Conservation (phyloP, 2,113 vertebrate species). For the Ailurus styani region DNA sequence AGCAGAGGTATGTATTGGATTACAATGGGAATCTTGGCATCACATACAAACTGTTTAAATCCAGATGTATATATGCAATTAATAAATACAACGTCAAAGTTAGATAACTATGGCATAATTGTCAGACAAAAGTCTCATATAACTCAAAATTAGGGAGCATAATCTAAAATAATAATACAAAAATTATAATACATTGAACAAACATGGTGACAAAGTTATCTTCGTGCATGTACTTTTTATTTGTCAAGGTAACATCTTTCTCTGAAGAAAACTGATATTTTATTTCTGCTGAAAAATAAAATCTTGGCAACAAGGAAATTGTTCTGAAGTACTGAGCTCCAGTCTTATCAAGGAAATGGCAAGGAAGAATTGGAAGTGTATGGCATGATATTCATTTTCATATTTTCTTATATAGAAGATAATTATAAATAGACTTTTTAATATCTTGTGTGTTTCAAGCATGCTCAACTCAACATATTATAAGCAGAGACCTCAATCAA, state of each 20-base stretch:
- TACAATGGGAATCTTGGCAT: background rate
- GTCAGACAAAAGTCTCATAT: background rate
- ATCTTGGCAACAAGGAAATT: background rate
- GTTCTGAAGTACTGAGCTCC: background rate
- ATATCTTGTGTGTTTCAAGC: background rate
- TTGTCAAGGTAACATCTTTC: background rate
- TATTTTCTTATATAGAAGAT: background rate
- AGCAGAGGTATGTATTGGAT: slow-evolving; percentile 16
- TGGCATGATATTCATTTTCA: background rate
- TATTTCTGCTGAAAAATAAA: slow-evolving; percentile 7
- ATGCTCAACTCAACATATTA: background rate
- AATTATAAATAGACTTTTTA: background rate
- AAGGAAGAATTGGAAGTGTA: background rate
- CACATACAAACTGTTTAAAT: background rate
- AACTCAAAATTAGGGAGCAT: background rate
- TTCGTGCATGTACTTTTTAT: background rate
- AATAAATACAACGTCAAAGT: background rate
- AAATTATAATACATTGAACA: background rate
- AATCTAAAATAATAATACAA: background rate
- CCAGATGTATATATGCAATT: background rate
- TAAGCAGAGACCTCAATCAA: background rate
- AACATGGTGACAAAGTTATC: background rate
- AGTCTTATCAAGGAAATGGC: background rate
- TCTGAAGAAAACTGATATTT: background rate
- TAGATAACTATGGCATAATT: background rate